A percentile compares a stretch with the other conserved stretches of the same genome.
phyloP scores from a whole-genome alignment of 2,113 vertebrate genomes.

The Ellobius talpinus region DNA sequence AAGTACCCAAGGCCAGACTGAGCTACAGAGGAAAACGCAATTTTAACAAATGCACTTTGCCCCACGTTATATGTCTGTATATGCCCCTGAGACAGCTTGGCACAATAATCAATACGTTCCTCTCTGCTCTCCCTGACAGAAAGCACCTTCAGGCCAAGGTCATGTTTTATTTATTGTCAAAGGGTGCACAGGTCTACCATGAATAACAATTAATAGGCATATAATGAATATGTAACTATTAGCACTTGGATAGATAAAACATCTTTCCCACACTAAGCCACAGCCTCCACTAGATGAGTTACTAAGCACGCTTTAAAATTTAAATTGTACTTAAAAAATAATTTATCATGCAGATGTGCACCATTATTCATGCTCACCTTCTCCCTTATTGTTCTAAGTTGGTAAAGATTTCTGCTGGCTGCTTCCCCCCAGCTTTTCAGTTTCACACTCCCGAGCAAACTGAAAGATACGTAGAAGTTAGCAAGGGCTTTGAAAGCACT shows the following conservation, averaged over 20 bases:
- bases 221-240: conserved; percentile 1
- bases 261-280: conserved; percentile 17
- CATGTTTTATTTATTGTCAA: neutral
- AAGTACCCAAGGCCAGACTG: neutral
- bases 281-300: neutral
- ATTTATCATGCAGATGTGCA: conserved; percentile 37
- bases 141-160: neutral
- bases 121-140: neutral
- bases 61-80: neutral
- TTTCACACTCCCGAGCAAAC: conserved; percentile 20
- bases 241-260: neutral
- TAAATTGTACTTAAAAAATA: conserved; percentile 59
- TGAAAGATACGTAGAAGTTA: neutral
- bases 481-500: neutral
- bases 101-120: neutral
- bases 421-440: neutral
- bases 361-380: conserved; percentile 19
- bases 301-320: conserved; percentile 1
- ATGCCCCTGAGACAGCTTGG: neutral
- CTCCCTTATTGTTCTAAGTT: conserved; percentile 4
- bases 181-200: neutral
- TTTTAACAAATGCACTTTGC: neutral
- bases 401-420: neutral
- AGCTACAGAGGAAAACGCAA: neutral
- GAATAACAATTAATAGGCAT: neutral